phyloP scores from a whole-genome alignment of 2,888 invertebrate genomes.

The Lasius fuliginosus region DNA sequence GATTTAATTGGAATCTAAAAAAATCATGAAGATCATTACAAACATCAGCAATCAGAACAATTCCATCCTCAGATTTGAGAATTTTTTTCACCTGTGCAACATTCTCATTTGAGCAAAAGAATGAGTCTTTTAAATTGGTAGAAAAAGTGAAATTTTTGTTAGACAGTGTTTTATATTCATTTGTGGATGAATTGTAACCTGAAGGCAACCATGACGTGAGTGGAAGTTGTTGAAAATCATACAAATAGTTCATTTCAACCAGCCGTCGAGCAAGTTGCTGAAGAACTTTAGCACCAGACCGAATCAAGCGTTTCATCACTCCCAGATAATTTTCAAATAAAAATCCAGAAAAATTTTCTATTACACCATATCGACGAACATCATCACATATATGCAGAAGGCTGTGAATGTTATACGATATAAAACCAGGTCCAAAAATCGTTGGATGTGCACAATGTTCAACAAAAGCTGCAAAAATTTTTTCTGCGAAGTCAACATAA shows the following conservation, averaged over 20 bases:
- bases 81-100: slow-evolving; percentile 11
- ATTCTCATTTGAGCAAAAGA: not conserved
- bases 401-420: slow-evolving; percentile 13
- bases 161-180: not conserved
- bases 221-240: not conserved
- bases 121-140: not conserved
- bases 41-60: slow-evolving; percentile 2
- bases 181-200: not conserved
- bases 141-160: not conserved
- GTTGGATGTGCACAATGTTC: not conserved
- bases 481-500: not conserved
- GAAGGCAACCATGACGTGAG: not conserved
- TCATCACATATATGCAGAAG: not conserved
- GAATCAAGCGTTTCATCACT: not conserved
- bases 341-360: slow-evolving; percentile 6
- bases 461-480: not conserved
- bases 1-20: slow-evolving; percentile 3
- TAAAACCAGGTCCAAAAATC: not conserved
- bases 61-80: not conserved
- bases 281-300: not conserved
- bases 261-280: not conserved
- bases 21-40: not conserved
- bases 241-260: not conserved
- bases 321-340: not conserved
- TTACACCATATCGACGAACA: not conserved